Percentiles rank a stretch among this genome's conserved stretches.
phyloP scores from a whole-genome alignment of 92 coral and sea anemone genomes.

The Plumapathes pennacea region DNA sequence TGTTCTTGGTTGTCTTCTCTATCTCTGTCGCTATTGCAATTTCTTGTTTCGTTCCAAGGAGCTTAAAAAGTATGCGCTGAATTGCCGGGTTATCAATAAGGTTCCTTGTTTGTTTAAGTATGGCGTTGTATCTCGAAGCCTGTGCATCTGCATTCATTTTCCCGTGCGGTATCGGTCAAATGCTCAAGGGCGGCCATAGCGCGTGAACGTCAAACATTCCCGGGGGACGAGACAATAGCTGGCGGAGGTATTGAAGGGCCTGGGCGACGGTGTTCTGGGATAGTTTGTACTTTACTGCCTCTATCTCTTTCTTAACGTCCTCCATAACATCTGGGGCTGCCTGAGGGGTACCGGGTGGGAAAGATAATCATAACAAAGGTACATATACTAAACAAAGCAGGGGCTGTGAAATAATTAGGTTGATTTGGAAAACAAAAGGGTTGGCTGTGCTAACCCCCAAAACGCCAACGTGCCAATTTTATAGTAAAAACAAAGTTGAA shows the following conservation, averaged over 20 bases:
- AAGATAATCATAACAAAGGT: background rate
- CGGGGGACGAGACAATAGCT: conserved; percentile 10
- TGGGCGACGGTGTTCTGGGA: conserved; percentile 13
- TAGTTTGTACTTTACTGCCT: conserved; percentile 6
- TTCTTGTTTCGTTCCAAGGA: conserved; percentile 42
- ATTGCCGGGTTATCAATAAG: conserved; percentile 18
- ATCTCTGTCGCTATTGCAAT: conserved; percentile 32
- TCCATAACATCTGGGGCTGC: background rate
- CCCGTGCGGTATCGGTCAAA: conserved; percentile 22
- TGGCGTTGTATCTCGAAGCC: conserved; percentile 12
- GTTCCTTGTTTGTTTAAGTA: conserved; percentile 30
- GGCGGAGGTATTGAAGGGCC: conserved; percentile 14
- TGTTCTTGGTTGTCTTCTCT: conserved; percentile 8
- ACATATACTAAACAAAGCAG: background rate
- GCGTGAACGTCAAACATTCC: conserved; percentile 8
- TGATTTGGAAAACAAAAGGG: no score
- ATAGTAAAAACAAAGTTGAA: background rate
- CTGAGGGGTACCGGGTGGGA: background rate
- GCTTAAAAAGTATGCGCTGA: conserved; percentile 11
- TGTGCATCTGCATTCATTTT: conserved; percentile 10
- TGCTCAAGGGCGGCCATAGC: conserved; percentile 41
- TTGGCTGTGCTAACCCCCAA: no score
- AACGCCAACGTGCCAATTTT: no score
- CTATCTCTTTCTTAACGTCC: conserved; percentile 14
- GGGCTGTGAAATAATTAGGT: background rate